Percentiles rank a stretch among this genome's conserved stretches.
These are phyloP conservation scores for Aspidapion aeneum DNA, from an alignment of 2,888 invertebrate species.

Conservation along the genomic window DNA sequence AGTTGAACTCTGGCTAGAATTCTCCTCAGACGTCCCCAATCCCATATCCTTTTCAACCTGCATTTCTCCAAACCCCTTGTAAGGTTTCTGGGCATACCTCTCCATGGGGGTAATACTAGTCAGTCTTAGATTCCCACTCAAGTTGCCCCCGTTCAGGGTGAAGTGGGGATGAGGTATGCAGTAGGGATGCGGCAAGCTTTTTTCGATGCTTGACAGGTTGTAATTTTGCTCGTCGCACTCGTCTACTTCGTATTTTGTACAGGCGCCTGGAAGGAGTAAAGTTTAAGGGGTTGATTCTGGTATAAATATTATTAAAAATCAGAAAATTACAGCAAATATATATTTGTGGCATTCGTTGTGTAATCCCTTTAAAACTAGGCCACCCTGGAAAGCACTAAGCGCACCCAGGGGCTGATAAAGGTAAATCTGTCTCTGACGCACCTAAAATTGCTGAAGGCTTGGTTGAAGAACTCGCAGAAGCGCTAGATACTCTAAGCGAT, in stretches of 20 bases:
- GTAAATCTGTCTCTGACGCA: no score
- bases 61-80: constrained; percentile 57
- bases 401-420: no score
- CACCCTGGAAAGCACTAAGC: no score
- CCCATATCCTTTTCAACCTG: constrained; percentile 79
- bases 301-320: no score
- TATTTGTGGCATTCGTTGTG: no score
- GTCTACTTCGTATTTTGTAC: constrained; percentile 50
- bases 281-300: no score
- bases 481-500: no score
- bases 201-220: constrained; percentile 58
- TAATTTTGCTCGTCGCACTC: constrained; percentile 49
- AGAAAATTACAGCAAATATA: no score
- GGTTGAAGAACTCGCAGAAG: no score
- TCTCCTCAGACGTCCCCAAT: constrained; percentile 80
- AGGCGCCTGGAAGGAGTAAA: constrained; percentile 37
- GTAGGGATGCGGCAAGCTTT: constrained; percentile 63
- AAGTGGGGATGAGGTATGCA: constrained; percentile 69
- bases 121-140: constrained; percentile 37
- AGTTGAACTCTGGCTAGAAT: constrained; percentile 77
- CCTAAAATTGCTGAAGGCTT: no score
- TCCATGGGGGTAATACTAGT: constrained; percentile 34
- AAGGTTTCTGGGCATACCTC: constrained; percentile 47
- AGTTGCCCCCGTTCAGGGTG: constrained; percentile 52
- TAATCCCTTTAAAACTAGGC: no score